Evolutionary conservation across 92 coral and sea anemone species (phyloP).

Genomic region (Diadumene lineata): DNA sequence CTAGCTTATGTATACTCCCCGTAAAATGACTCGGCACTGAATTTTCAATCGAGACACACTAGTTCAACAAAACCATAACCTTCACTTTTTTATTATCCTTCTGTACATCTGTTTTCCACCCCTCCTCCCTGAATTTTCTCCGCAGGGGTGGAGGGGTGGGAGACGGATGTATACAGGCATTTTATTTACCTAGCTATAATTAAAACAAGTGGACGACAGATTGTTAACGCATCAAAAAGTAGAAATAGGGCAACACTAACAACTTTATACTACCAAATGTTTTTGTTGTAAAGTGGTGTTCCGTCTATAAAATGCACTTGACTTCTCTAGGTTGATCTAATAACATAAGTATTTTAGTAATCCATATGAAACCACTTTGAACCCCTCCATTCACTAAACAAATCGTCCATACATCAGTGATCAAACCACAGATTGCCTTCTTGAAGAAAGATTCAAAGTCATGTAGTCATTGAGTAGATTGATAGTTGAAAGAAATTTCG

Average conservation of each 20-base stretch:
- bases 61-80: too few species aligned
- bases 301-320: neutral
- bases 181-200: neutral
- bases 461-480: neutral
- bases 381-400: neutral
- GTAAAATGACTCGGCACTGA: too few species aligned
- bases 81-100: too few species aligned
- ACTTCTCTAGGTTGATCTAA: constrained; percentile 4
- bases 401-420: neutral
- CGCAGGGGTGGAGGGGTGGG: too few species aligned
- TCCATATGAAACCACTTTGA: neutral
- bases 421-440: neutral
- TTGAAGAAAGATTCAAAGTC: neutral
- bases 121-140: too few species aligned
- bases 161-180: too few species aligned
- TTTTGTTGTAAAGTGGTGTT: neutral
- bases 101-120: too few species aligned
- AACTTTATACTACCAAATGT: neutral
- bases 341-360: neutral
- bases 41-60: too few species aligned
- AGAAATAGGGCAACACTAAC: constrained; percentile 1
- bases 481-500: neutral
- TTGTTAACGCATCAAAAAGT: neutral
- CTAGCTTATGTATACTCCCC: too few species aligned
- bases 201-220: neutral